Percentiles rank a stretch among this genome's conserved stretches.
Conservation (phyloP, 1,140 invertebrate species). For the Caligus rogercresseyi region DNA sequence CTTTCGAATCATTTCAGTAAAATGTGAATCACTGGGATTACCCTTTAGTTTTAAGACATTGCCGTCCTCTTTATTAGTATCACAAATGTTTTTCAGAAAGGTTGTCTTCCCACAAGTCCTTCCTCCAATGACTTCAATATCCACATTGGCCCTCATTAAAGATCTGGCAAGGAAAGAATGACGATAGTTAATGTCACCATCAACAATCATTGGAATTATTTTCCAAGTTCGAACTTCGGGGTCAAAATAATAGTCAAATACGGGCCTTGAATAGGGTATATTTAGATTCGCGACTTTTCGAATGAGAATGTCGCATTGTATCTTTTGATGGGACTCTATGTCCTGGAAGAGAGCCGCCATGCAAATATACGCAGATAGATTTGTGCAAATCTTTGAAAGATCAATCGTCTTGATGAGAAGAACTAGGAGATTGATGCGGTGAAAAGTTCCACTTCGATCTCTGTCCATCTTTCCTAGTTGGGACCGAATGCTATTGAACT, state of each 20-base stretch:
- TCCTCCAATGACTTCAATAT: neutral
- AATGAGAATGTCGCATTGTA: neutral
- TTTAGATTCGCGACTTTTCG: neutral
- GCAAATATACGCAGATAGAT: neutral
- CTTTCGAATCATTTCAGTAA: neutral
- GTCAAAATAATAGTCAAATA: neutral
- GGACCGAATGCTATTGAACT: neutral
- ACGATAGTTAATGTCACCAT: neutral
- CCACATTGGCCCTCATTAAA: neutral
- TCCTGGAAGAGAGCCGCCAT: neutral
- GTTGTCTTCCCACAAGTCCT: neutral
- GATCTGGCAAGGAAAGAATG: neutral
- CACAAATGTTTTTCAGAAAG: neutral
- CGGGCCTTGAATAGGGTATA: neutral
- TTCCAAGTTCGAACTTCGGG: neutral
- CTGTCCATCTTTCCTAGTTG: neutral
- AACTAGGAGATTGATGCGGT: neutral
- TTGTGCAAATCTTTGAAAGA: neutral
- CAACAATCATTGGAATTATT: neutral
- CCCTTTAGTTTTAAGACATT: neutral
- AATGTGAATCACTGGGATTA: neutral
- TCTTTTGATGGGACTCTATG: neutral
- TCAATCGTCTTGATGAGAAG: neutral
- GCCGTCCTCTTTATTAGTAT: neutral
- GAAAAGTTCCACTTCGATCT: neutral